Evolutionary conservation across 2,888 invertebrate genomes (phyloP), one percentile per base, ranked within the genome.

Genomic region (Pandemis corylana): DNA sequence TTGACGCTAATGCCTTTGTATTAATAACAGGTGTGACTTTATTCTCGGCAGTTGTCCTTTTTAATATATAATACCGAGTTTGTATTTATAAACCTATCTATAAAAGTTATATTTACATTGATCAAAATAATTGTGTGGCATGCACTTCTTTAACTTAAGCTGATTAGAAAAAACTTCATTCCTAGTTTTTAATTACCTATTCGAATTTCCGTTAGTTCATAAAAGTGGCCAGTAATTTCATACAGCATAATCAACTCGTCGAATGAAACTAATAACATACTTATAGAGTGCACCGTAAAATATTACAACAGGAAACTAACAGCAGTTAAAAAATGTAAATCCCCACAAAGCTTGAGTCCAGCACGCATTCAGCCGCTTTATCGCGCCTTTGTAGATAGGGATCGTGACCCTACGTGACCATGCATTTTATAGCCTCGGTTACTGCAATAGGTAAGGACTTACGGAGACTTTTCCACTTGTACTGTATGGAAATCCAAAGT

Each of bases 331-430:
- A 59, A 59, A 20, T 59, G 59, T 10, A 59, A 59, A 59, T 59
- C 59, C 28, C 20, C 10, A 59, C 59, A 59, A 28, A 59, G 59
- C 59, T 28, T 41, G 49, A 51, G 74, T 62, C 63, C 68, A 20
- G 68, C 61, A 59, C 73, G 61, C 59, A 74, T 65, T 66, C 61
- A 61, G 15, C 46, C 61, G 69, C 36, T 56, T 63, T 69, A 69
- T 69, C 65, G 65, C 65, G 20, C 69, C 74, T 74, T 74, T 74
- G 74, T 56, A 74, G 74, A 74, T 74, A 74, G 51, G 41, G 44
- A 74, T 74, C 74, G 69, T 20, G 51, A 20, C 42, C 49, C 69
- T 69, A 63, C 69, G 74, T 74, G 74, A 74, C 74, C 74, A 74
- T 74, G 74, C 74, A 74, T 74, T 74, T 74, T 70, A 66, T 69